Base-by-base conservation (phyloP, 1,140 invertebrate species). In the Aphaenogaster rudis region DNA sequence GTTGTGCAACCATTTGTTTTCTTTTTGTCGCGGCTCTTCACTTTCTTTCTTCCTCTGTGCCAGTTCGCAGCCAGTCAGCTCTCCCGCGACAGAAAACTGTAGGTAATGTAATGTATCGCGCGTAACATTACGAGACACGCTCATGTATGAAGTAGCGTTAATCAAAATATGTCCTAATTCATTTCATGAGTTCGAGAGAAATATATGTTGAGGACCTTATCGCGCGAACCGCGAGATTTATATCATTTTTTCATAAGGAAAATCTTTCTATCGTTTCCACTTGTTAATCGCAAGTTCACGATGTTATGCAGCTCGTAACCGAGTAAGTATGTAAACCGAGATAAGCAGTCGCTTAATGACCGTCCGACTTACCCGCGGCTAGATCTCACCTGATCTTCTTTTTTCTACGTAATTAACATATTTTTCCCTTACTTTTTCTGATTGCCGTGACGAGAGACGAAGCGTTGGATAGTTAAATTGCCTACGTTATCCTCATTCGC, bases 401-500 rank as follows among this genome's bases (percentile, higher is more conserved):
- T n/a, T 59, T 36, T 45, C 9, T 8, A 21, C 45, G 28, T 33
- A 82, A 82, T 52, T 74, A 17, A 21, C 36, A 74, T 74, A 45
- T 42, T 61, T 63, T 45, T 33, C 36, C 21, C 9, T 45, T 13
- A 57, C n/a, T 45, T 72, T 84, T 74, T 76, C n/a, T 63, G 17
- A 76, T 74, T 61, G 6, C 13, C 54, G 17, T 15, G 79, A 61
- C 54, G 67, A 48, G 57, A 33, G 28, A 61, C 69, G 69, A 15
- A 42, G 28, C 42, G 54, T 74, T 59, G 39, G 67, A 72, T n/a
- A 36, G 52, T 39, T 74, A 84, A 74, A 63, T 76, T 61, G 69
- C 42, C 80, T 59, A 82, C 67, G 67, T 74, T 82, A 74, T 61
- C 42, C 54, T 82, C 80, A 82, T 61, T 82, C 54, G 42, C 80